phyloP scores from a whole-genome alignment of 2,113 vertebrate species.

The Hemiscyllium ocellatum region DNA sequence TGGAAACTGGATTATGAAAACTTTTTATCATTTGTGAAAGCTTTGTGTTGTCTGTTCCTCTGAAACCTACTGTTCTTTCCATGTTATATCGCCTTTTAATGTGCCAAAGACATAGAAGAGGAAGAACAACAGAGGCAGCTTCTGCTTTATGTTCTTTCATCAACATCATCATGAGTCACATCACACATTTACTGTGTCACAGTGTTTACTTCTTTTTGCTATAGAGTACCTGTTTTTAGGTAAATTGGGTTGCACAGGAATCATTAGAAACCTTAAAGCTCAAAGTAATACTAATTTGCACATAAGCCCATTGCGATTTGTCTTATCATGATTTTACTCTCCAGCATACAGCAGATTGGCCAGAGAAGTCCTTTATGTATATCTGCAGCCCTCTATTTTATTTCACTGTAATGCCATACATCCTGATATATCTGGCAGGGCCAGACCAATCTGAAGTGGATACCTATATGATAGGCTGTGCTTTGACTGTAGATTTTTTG shows the following conservation, averaged over 20 bases:
- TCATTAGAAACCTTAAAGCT: too few relatives aligned
- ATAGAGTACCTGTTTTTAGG: too few relatives aligned
- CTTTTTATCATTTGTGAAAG: neutral
- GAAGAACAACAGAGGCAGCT: neutral
- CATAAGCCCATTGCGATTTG: too few relatives aligned
- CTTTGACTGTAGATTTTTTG: neutral
- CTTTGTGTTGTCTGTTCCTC: neutral
- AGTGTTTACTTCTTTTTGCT: too few relatives aligned
- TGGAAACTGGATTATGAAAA: neutral
- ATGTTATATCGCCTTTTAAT: neutral
- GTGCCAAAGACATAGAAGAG: neutral
- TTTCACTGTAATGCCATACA: neutral
- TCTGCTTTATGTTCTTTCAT: neutral
- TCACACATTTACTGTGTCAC: too few relatives aligned
- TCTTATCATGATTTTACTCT: too few relatives aligned
- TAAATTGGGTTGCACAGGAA: too few relatives aligned
- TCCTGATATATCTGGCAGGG: neutral
- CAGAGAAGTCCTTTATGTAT: neutral
- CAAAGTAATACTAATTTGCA: too few relatives aligned
- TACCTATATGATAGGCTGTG: neutral
- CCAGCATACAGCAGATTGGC: neutral
- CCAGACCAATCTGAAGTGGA: neutral
- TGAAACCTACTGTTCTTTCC: neutral
- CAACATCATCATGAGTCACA: neutral
- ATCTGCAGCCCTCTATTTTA: neutral